A percentile compares a stretch with the other conserved stretches of the same genome.
phyloP scores from a whole-genome alignment of 2,888 invertebrate genomes.

The Dryobotodes eremita region DNA sequence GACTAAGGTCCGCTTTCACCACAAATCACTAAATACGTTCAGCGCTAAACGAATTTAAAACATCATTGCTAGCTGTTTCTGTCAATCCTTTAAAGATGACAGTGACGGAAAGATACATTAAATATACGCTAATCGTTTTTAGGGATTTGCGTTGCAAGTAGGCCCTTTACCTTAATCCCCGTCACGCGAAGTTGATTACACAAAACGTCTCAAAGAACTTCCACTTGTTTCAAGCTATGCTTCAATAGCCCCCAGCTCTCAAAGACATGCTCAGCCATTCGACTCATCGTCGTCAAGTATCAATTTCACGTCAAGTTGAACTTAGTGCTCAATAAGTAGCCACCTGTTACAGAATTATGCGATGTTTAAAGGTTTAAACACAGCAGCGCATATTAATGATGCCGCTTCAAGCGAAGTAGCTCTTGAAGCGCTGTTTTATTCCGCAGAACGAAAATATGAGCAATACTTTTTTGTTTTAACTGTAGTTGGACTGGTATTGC shows the following conservation, averaged over 20 bases:
- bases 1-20: background rate
- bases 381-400: constrained; percentile 56
- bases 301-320: constrained; percentile 52
- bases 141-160: background rate
- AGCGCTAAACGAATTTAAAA: background rate
- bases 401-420: constrained; percentile 41
- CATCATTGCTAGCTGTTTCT: background rate
- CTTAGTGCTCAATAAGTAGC: constrained; percentile 59
- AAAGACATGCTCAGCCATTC: constrained; percentile 17
- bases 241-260: constrained; percentile 14
- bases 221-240: constrained; percentile 21
- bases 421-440: constrained; percentile 47
- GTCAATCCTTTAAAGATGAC: background rate
- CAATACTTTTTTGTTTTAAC: constrained; percentile 38
- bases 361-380: constrained; percentile 46
- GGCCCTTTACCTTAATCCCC: background rate
- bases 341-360: constrained; percentile 60
- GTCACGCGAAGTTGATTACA: constrained; percentile 3
- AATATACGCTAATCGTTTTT: no score
- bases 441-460: constrained; percentile 47
- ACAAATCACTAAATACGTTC: background rate
- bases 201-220: background rate
- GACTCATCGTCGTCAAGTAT: constrained; percentile 51
- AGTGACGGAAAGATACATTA: background rate
- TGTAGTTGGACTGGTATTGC: constrained; percentile 30